Percentiles rank a stretch among this genome's conserved stretches.
Evolutionary conservation across 2,888 invertebrate genomes (phyloP).

Genomic region (Ophraella communa): DNA sequence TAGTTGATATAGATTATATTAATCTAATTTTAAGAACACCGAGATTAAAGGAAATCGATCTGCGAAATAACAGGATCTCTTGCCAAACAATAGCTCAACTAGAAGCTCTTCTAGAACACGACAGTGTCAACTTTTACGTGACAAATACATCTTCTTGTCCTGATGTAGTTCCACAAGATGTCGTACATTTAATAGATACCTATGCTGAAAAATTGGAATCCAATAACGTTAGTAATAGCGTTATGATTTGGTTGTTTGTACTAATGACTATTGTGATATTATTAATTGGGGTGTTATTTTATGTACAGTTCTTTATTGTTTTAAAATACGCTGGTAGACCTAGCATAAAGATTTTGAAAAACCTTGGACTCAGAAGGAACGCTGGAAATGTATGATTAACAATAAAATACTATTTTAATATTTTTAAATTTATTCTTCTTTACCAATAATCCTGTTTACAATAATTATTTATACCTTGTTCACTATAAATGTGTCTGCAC

Average conservation of each 20-base stretch:
- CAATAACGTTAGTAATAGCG: constrained; percentile 9
- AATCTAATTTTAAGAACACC: constrained; percentile 49
- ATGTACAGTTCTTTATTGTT: constrained; percentile 46
- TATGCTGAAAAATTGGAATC: constrained; percentile 12
- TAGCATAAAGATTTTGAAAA: constrained; percentile 11
- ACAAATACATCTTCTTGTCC: constrained; percentile 17
- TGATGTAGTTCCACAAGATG: constrained; percentile 1
- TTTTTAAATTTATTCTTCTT: not conserved
- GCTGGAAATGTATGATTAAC: not conserved
- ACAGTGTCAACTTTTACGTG: constrained; percentile 41
- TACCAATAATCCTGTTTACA: too few relatives aligned
- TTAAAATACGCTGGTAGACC: constrained; percentile 15
- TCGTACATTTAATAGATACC: constrained; percentile 15
- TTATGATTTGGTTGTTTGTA: constrained; percentile 38
- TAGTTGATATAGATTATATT: constrained; percentile 51
- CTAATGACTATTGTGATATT: constrained; percentile 42
- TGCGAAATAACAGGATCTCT: constrained; percentile 48
- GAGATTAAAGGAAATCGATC: constrained; percentile 44
- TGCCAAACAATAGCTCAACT: constrained; percentile 51
- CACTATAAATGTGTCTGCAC: too few relatives aligned
- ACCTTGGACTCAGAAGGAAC: constrained; percentile 9
- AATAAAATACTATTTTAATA: not conserved
- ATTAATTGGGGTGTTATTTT: constrained; percentile 46
- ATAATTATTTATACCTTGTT: too few relatives aligned
- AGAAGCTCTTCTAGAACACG: constrained; percentile 46